These are phyloP conservation scores for Micropterix aruncella DNA, from an alignment of 2,888 invertebrate genomes.

Conservation along the genomic window DNA sequence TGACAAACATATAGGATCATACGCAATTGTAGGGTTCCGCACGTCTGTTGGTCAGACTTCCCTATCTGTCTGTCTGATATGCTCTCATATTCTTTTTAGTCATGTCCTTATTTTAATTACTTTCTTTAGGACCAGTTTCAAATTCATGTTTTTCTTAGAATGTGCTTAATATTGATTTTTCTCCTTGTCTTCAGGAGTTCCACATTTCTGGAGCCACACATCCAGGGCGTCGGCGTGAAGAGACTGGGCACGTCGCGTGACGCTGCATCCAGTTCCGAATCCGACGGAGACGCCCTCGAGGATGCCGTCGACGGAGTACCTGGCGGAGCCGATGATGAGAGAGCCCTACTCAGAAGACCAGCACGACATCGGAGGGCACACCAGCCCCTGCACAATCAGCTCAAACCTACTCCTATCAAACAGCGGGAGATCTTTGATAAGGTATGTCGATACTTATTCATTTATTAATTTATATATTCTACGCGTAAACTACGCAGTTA, in stretches of 20 bases:
- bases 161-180: conserved; percentile 5
- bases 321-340: conserved; percentile 27
- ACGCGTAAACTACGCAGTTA: too few relatives aligned
- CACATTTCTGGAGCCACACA: conserved; percentile 59
- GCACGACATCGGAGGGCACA: conserved; percentile 22
- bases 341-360: conserved; percentile 20
- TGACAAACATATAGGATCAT: too few relatives aligned
- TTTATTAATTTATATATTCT: too few relatives aligned
- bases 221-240: conserved; percentile 39
- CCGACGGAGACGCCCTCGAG: conserved; percentile 33
- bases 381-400: conserved; percentile 19
- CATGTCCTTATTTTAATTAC: background rate
- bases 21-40: too few relatives aligned
- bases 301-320: conserved; percentile 33
- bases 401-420: conserved; percentile 33
- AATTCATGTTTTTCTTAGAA: background rate
- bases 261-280: conserved; percentile 35
- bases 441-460: conserved; percentile 16
- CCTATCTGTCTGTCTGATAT: too few relatives aligned
- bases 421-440: conserved; percentile 41
- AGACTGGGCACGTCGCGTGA: conserved; percentile 26
- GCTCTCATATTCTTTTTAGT: background rate
- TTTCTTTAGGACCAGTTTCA: too few relatives aligned
- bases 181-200: conserved; percentile 50
- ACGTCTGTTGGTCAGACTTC: too few relatives aligned